These are phyloP conservation scores for Leptopilina drosophilae DNA, from an alignment of 2,888 invertebrate species.

Conservation along the genomic window DNA sequence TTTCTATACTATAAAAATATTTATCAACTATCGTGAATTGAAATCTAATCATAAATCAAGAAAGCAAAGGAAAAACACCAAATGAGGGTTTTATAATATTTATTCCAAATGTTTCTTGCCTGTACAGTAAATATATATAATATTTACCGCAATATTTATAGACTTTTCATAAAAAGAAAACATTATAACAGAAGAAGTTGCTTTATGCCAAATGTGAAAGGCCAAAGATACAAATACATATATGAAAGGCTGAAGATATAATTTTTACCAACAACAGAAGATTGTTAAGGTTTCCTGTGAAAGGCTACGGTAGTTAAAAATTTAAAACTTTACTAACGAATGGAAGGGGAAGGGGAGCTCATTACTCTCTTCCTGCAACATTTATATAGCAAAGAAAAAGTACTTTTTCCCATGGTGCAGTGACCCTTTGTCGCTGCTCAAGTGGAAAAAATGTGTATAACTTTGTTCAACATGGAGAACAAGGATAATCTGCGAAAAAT, in stretches of 20 bases:
- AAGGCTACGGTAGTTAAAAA: background rate
- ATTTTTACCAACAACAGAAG: conserved; percentile 14
- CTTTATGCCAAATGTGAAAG: background rate
- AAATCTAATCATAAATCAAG: too few species aligned
- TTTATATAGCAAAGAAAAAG: conserved; percentile 8
- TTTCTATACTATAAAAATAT: too few species aligned
- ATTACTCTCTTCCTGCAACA: conserved; percentile 18
- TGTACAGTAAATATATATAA: too few species aligned
- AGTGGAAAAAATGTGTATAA: background rate
- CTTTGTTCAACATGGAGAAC: background rate
- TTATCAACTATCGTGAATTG: too few species aligned
- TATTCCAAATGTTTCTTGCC: too few species aligned
- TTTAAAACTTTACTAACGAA: conserved; percentile 14
- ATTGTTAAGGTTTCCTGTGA: conserved; percentile 4
- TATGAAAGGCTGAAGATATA: background rate
- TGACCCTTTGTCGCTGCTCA: conserved; percentile 13
- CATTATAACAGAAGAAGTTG: too few species aligned
- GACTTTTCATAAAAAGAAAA: too few species aligned
- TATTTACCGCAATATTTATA: background rate
- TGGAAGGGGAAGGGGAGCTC: conserved; percentile 12
- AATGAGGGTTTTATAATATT: too few species aligned
- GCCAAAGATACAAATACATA: background rate
- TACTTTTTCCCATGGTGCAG: conserved; percentile 11
- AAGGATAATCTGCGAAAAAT: background rate
- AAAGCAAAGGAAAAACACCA: too few species aligned